Base-by-base conservation (phyloP, 2,113 vertebrate species). In the Pleuronectes platessa region DNA sequence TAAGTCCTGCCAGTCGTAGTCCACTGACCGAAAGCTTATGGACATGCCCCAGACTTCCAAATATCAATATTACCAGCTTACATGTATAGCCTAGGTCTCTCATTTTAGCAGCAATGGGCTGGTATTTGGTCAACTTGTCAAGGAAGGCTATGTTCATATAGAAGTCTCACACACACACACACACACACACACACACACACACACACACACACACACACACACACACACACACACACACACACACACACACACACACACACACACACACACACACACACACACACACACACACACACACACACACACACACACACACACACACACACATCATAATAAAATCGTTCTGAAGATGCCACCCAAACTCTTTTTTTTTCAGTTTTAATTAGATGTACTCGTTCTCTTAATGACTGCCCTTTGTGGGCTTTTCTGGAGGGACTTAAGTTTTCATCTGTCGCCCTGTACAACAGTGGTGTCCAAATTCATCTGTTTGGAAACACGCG, bases 381-480 rank as follows among this genome's bases (percentile, higher is more conserved):
- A 47, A 81, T 78, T 40, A 60, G 20, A 18, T 54, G 71, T 61
- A 37, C 65, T 84, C 79, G 47, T 60, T 74, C 23, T 56, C 20
- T 74, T 83, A 9, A 77, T 26, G 13, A n/a, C 11, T 27, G 56
- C 58, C 14, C 12, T 40, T 47, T 45, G 40, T 18, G 20, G n/a
- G 7, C 60, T 65, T 62, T 15, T 56, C 2, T 20, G 49, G 17
- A 51, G 49, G 49, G 49, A 20, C 17, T 20, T 12, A 45, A 12
- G 13, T 14, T 45, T 51, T 51, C 15, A 71, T 74, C 35, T 58
- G 18, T 11, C 3, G 12, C 31, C 27, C 68, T 67, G 35, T 51
- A n/a, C 40, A 17, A 2, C 20, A 49, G 21, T 1, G 2, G 40
- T 31, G 26, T 23, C 49, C 26, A 74, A 68, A 84, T 62, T 51